Conservation (phyloP, 2,888 invertebrate species). For the Ditula angustiorana region DNA sequence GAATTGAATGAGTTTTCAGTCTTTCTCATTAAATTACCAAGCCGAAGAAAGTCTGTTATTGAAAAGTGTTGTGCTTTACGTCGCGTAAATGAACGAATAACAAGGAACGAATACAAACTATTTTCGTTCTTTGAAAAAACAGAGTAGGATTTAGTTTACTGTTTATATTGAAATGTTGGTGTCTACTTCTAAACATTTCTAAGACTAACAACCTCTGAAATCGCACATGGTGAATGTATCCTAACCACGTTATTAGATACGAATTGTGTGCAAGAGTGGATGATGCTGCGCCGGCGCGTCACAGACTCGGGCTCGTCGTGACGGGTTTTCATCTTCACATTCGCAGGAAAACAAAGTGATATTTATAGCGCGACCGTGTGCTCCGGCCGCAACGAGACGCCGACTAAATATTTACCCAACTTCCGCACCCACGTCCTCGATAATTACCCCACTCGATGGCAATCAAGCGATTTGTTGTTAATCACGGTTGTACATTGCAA, state of each 20-base stretch:
- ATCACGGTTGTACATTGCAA: conserved; percentile 22
- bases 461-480: conserved; percentile 20
- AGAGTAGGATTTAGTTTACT: too few species aligned
- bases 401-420: conserved; percentile 39
- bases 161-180: too few species aligned
- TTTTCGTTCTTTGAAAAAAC: too few species aligned
- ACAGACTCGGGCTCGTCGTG: conserved; percentile 40
- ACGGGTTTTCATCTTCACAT: conserved; percentile 45
- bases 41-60: too few species aligned
- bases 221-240: not conserved
- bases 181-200: not conserved
- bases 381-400: conserved; percentile 28
- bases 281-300: not conserved
- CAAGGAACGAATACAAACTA: too few species aligned
- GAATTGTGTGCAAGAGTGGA: conserved; percentile 2
- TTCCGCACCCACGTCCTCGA: conserved; percentile 16
- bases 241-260: conserved; percentile 16
- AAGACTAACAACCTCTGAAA: not conserved
- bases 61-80: too few species aligned
- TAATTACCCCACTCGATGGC: conserved; percentile 29
- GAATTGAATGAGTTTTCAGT: too few species aligned
- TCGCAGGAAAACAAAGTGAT: conserved; percentile 47
- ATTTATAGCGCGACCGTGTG: conserved; percentile 47
- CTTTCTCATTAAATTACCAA: too few species aligned
- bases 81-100: too few species aligned